A percentile compares a stretch with the other conserved stretches of the same genome.
phyloP scores from a whole-genome alignment of 2,797 vertebrate species.

The Gymnoscopelus microlampas region DNA sequence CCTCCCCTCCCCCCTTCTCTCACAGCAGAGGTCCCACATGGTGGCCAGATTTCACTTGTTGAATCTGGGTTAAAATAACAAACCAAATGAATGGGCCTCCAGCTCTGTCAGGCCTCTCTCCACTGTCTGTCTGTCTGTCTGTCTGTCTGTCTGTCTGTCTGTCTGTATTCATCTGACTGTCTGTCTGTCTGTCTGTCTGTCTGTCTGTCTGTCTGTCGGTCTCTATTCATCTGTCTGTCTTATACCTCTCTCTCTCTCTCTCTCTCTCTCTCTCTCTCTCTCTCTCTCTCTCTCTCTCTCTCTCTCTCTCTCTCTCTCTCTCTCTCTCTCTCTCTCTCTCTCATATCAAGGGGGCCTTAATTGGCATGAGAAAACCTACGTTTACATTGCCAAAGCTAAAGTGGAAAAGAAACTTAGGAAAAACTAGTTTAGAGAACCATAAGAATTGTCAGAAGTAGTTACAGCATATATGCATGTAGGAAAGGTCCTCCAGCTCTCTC shows the following conservation, averaged over 20 bases:
- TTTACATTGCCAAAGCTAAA: too few relatives aligned
- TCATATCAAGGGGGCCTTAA: too few relatives aligned
- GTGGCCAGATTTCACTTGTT: conserved; percentile 71
- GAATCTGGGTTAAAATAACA: conserved; percentile 83
- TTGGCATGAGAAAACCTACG: too few relatives aligned
- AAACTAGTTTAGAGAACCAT: too few relatives aligned
- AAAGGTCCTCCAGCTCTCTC: too few relatives aligned
- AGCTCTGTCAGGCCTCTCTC: too few relatives aligned
- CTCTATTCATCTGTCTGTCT: neutral
- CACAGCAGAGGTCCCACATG: conserved; percentile 62
- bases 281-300: conserved; percentile 34
- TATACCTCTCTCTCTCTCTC: conserved; percentile 20
- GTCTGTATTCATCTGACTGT: neutral
- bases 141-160: too few relatives aligned
- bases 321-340: neutral
- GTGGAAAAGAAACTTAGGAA: too few relatives aligned
- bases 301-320: conserved; percentile 48
- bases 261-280: conserved; percentile 17
- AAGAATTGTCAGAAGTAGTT: too few relatives aligned
- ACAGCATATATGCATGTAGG: too few relatives aligned
- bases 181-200: neutral
- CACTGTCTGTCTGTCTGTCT: neutral
- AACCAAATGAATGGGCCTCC: neutral
- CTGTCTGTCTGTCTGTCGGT: neutral
- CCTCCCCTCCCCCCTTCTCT: neutral